Conservation (phyloP, 2,797 vertebrate species). For the Enteromius unitaeniatus region DNA sequence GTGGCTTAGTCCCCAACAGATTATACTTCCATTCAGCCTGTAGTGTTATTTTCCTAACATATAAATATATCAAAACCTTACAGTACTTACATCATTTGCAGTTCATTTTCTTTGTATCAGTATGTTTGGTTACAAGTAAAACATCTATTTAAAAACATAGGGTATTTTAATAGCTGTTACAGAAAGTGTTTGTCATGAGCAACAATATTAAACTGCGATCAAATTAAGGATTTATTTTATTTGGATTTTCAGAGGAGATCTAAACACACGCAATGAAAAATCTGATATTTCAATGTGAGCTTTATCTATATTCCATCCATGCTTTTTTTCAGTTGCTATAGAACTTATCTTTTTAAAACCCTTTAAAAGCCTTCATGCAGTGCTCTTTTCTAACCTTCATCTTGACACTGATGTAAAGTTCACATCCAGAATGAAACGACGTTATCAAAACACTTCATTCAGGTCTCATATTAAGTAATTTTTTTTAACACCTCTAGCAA, state of each 20-base stretch:
- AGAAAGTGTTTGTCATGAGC: not conserved
- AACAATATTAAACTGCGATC: not conserved
- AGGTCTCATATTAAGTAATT: not conserved
- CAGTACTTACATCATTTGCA: not conserved
- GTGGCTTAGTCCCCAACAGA: not conserved
- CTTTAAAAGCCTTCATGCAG: not conserved
- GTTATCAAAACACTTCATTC: not conserved
- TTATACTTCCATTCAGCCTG: constrained; percentile 3
- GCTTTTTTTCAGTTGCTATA: not conserved
- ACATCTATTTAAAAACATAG: not conserved
- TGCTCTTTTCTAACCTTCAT: not conserved
- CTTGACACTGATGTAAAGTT: not conserved
- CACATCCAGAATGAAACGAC: not conserved
- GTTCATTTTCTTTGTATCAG: not conserved
- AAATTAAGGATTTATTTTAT: not conserved
- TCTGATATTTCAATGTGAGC: not conserved
- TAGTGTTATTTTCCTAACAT: not conserved
- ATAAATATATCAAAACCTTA: constrained; percentile 3
- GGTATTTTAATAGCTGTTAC: not conserved
- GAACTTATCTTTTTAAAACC: not conserved
- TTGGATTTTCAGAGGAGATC: not conserved
- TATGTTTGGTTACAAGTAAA: not conserved
- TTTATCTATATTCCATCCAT: not conserved
- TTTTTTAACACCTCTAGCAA: not conserved
- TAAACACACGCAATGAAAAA: not conserved